Evolutionary conservation across 2,797 vertebrate species (phyloP), one percentile per base, ranked within the genome.

Genomic region (Agapornis canus): DNA sequence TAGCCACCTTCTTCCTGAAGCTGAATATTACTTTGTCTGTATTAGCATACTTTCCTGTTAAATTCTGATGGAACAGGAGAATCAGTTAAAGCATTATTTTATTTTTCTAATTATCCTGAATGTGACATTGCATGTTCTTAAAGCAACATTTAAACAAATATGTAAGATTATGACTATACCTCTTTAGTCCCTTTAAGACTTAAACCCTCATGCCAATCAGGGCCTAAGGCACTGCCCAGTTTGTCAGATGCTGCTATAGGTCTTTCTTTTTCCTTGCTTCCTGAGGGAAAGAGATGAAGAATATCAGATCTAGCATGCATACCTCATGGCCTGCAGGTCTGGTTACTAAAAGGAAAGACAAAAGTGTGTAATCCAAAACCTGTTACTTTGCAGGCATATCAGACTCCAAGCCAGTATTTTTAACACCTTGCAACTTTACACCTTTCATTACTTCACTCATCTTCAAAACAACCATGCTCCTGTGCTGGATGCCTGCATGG

Each of bases 161-260:
- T 21, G 14, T 21, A 42, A 65, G 37, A 40, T 42, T 22, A 47
- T 4, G 18, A 13, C 49, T 39, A 6, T 76, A 99, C 99, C 98
- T 99, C 93, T 94, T 98, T 97, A 60, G 98, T 95, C 92, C 99
- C 99, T 97, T 96, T 98, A 7, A 99, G 98, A 92, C 90, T 90
- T 64, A 99, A 97, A 39, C 98, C 99, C 89, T 98, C 98, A 2
- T 99, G 99, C 99, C 99, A 99, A 32, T 99, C 99, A 0, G 99
- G 99, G 31, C 99, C 99, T 20, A 99, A 97, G 19, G 99, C 99
- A 73, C 99, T 99, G 85, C 99, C 99, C 45, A 98, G 37, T 66
- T 96, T 96, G n/a, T 82, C 95, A 42, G 94, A 89, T 18, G 92
- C 59, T 89, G 80, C 90, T 77, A 43, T 17, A 20, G 68, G 51